Conservation (phyloP, 2,113 vertebrate species). For the Callithrix jacchus region DNA sequence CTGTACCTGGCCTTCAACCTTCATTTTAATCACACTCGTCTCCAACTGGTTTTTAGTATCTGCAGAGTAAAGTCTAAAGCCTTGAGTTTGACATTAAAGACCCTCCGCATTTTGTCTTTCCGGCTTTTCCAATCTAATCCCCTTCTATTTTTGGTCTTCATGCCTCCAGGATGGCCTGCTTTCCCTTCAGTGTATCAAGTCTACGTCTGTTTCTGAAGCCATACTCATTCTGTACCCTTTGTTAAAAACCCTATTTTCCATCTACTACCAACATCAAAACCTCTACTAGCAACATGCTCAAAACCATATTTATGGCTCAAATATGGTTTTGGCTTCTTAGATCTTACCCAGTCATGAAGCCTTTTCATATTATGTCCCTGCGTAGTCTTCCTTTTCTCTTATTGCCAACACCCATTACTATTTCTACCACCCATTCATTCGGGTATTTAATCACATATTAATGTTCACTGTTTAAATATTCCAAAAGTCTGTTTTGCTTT, state of each 20-base stretch:
- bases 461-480: constrained; percentile 36
- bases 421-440: neutral
- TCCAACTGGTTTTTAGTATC: neutral
- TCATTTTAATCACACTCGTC: neutral
- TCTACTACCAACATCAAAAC: neutral
- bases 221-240: neutral
- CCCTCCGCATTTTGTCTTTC: neutral
- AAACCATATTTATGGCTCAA: neutral
- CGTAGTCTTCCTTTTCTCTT: neutral
- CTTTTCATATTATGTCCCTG: neutral
- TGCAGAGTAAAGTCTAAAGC: neutral
- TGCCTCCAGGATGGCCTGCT: neutral
- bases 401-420: neutral
- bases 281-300: neutral
- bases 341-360: neutral
- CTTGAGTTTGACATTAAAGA: neutral
- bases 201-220: neutral
- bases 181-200: neutral
- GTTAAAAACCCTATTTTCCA: neutral
- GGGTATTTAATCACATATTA: neutral
- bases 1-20: neutral
- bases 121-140: neutral
- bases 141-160: neutral
- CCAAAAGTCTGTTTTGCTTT: neutral
- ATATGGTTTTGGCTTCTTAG: neutral